Base-by-base conservation (phyloP, 2,797 vertebrate genomes). In the Chaetophractus vellerosus region DNA sequence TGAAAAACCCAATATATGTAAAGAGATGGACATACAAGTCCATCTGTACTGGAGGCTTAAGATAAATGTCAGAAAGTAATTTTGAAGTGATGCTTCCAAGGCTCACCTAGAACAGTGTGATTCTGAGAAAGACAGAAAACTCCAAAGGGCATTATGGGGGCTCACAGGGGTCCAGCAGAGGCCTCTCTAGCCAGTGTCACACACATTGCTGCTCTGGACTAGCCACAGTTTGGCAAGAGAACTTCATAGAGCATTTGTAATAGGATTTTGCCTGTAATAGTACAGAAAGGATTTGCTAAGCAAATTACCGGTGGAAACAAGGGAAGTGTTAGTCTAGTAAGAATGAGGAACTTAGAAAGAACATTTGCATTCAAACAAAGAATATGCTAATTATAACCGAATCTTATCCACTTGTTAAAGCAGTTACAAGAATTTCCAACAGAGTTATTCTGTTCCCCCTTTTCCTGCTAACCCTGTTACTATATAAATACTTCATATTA, bases 281-380 rank as follows among this genome's bases (percentile, higher is more conserved):
- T 66, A 78, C 75, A 91, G 64, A 64, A 91, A 93, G 82, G 24
- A 93, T 95, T 96, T 95, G 96, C 88, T 92, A 79, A 92, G 97
- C 85, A 91, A 96, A 93, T 95, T 95, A 63, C 94, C 71, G 55
- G 68, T 90, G 78, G 92, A 95, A 95, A 80, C 85, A 82, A 92
- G 94, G 79, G 50, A 79, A 95, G 72, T 91, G 94, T 96, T 95
- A 95, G 95, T 91, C 96, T 96, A 84, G 82, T 93, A 93, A 94
- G 91, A 95, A 86, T 45, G 45, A 89, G 90, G 88, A 88, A 90
- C 36, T 94, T 79, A 71, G 93, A 84, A 79, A 93, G 38, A 96
- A 18, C 95, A 96, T 94, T 94, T 97, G 93, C 95, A 92, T 95
- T 93, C 92, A 93, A 69, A 97, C 95, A 97, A 97, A 94, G 96